These are phyloP conservation scores for Amiota mariae DNA, from an alignment of 2,888 invertebrate genomes.

Conservation along the genomic window DNA sequence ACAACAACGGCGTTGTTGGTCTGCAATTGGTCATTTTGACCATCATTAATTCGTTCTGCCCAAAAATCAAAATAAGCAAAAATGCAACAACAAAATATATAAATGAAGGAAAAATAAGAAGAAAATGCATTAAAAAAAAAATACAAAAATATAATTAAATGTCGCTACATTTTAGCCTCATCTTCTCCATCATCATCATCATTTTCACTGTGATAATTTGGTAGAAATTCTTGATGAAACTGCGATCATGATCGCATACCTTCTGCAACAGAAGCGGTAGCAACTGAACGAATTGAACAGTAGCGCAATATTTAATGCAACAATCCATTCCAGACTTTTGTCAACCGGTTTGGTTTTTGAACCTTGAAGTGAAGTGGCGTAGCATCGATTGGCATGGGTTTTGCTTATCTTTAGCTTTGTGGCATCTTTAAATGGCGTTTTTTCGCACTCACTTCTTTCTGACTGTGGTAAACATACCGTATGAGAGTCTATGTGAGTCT, in stretches of 20 bases:
- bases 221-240: slow-evolving; percentile 50
- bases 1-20: slow-evolving; percentile 53
- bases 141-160: slow-evolving; percentile 66
- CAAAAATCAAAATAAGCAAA: slow-evolving; percentile 27
- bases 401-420: slow-evolving; percentile 65
- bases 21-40: slow-evolving; percentile 59
- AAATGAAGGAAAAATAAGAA: slow-evolving; percentile 50
- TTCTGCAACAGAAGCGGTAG: slow-evolving; percentile 18
- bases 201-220: slow-evolving; percentile 55
- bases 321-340: slow-evolving; percentile 47
- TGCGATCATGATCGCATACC: slow-evolving; percentile 52
- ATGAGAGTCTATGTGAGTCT: not conserved
- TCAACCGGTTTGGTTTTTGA: slow-evolving; percentile 56
- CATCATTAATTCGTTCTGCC: slow-evolving; percentile 57
- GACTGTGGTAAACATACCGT: no score
- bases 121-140: slow-evolving; percentile 59
- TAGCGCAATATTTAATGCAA: slow-evolving; percentile 17
- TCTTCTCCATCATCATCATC: not conserved
- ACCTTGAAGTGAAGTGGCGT: slow-evolving; percentile 4
- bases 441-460: slow-evolving; percentile 59
- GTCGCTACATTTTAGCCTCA: slow-evolving; percentile 47
- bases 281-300: slow-evolving; percentile 38
- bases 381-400: slow-evolving; percentile 24
- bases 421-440: slow-evolving; percentile 67
- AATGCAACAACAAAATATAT: slow-evolving; percentile 53